Base-by-base conservation (phyloP, 2,888 invertebrate genomes). In the Drosophila atroscutellata region DNA sequence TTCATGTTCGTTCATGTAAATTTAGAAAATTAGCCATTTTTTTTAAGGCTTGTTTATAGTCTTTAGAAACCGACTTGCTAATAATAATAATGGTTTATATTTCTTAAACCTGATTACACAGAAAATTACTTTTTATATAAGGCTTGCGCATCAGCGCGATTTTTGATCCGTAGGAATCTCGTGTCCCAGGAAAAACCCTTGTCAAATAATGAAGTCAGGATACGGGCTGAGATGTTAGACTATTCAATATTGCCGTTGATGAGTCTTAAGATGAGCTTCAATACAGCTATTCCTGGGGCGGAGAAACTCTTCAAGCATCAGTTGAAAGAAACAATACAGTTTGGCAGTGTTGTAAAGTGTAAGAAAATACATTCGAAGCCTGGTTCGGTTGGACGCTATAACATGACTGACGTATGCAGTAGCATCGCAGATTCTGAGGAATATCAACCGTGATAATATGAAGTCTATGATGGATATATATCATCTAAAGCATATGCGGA, bases 381-480 rank as follows among this genome's bases (percentile, higher is more conserved):
- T 20, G 20, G 2, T 11, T 42, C 11, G 2, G 6, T 11, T 42
- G n/a, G 11, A n/a, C 2, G 42, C 11, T 13, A 0, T n/a, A 18
- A 8, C n/a, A 3, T 9, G 3, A 0, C 18, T 8, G 37, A 3
- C 4, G 2, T 4, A 8, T 37, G 9, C 18, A n/a, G 0, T 9
- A 18, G 37, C 42, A 11, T 0, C 20, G 6, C 20, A 6, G 6
- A 42, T 13, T 6, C 6, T 13, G 20, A 20, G 0, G 6, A 2
- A 15, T 15, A 36, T 15, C 36, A 36, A 36, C 0, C n/a, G n/a
- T 3, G 39, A 39, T n/a, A 20, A 20, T 13, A 13, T 13, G 1
- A 20, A 42, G 20, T 13, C 13, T 3, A 3, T 20, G 20, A 13
- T 3, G 9, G n/a, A 4, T n/a, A 39, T 39, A 9, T 9, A 39